Evolutionary conservation across 2,888 invertebrate species (phyloP), one percentile per base, ranked within the genome.

Genomic region (Rotaria macrura): DNA sequence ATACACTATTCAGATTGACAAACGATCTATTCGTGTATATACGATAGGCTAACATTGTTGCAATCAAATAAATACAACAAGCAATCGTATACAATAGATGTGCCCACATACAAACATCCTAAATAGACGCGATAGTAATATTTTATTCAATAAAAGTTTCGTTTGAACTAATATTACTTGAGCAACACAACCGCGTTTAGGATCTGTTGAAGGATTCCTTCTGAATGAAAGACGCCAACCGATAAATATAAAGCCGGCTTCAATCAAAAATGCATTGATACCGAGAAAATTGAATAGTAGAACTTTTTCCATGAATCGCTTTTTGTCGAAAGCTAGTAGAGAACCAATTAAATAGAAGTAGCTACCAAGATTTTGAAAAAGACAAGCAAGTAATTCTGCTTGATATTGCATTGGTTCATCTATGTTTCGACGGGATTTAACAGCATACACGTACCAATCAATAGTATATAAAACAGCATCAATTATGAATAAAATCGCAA

Each of bases 341-440:
- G 79, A 40, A 43, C 79, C 9, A 2, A 79, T 9, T 43, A 79
- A 79, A 40, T 79, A 79, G 43, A 7, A 34, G 43, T 40, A 79
- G 43, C 79, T 40, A n/a, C 79, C 79, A 14, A 79, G 25, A 79
- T 79, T 40, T 79, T 79, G 79, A 79, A 79, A 79, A 25, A 79
- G 25, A 79, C 79, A 79, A 9, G 79, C 79, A 0, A 79, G 5
- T 43, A 79, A 79, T 79, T 79, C 79, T 7, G 79, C 14, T 25
- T 43, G 43, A 79, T 79, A 40, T 14, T 79, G 25, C 43, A 79
- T 43, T 25, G 43, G 43, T 43, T 79, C 79, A 40, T 38, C 7
- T 79, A 43, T 25, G 43, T 79, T 9, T 7, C 43, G 7, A 43
- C 79, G 79, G 25, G 34, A 43, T 79, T 12, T 40, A 0, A 79